phyloP scores from a whole-genome alignment of 2,113 vertebrate genomes.

The Pseudolaguvia tuberculata region DNA sequence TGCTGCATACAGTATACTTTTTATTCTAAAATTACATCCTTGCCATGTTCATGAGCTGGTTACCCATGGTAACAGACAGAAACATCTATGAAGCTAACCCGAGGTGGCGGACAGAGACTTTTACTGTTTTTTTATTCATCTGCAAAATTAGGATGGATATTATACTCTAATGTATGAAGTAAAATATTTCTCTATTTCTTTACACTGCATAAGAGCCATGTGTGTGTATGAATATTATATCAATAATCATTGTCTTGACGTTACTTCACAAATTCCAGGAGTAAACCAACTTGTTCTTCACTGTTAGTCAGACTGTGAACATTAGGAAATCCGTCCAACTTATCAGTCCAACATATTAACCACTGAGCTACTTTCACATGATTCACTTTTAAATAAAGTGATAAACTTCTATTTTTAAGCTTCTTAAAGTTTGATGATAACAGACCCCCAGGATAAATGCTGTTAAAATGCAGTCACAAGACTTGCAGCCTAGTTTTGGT shows the following conservation, averaged over 20 bases:
- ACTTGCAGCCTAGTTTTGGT: too few species aligned
- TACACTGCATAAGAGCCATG: not conserved
- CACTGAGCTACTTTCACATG: too few species aligned
- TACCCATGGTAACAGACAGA: constrained; percentile 23
- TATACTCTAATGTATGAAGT: not conserved
- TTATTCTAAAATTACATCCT: constrained; percentile 13
- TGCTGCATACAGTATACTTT: constrained; percentile 20
- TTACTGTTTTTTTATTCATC: not conserved
- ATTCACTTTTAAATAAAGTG: too few species aligned
- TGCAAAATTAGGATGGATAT: not conserved
- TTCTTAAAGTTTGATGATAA: too few species aligned
- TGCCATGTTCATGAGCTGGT: constrained; percentile 23
- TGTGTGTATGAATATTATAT: too few species aligned
- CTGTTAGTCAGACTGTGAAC: not conserved
- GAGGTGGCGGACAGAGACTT: constrained; percentile 3
- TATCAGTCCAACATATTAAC: too few species aligned
- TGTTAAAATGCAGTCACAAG: too few species aligned
- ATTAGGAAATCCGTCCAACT: too few species aligned
- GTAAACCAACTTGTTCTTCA: not conserved
- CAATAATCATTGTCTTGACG: too few species aligned
- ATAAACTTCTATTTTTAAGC: too few species aligned
- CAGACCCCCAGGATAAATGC: not conserved
- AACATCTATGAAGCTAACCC: constrained; percentile 16
- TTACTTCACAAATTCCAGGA: not conserved
- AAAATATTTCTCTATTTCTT: not conserved